Evolutionary conservation across 2,888 invertebrate genomes (phyloP).

Genomic region (Halictus ligatus): DNA sequence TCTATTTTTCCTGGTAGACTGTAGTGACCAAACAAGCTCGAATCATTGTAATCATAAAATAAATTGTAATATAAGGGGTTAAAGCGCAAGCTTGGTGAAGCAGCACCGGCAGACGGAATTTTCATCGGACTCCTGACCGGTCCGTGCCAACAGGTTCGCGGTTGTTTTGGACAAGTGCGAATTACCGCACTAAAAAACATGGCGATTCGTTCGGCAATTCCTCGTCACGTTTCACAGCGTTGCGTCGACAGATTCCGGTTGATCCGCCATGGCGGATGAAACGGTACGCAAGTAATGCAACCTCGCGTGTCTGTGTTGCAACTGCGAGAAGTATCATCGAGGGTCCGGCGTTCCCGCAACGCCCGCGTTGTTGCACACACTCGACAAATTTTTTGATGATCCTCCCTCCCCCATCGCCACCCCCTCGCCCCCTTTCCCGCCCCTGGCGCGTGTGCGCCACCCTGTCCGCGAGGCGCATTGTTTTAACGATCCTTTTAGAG

Average conservation of each 20-base stretch:
- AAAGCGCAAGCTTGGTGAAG: neutral
- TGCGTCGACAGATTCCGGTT: neutral
- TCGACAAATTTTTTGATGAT: constrained; percentile 55
- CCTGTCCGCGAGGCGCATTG: constrained; percentile 39
- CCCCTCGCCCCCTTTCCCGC: no score
- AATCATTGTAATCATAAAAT: no score
- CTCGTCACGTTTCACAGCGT: constrained; percentile 3
- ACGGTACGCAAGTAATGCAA: constrained; percentile 7
- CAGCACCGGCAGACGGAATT: neutral
- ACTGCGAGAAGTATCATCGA: constrained; percentile 51
- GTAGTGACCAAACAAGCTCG: no score
- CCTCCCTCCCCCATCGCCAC: neutral
- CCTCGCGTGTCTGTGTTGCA: neutral
- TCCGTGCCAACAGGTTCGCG: neutral
- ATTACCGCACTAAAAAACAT: neutral
- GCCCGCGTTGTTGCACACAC: constrained; percentile 22
- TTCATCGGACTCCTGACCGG: neutral
- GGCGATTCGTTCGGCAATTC: neutral
- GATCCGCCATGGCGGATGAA: constrained; percentile 6
- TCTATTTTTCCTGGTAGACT: no score
- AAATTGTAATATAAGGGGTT: no score
- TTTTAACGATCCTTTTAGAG: constrained; percentile 62
- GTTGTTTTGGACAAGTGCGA: neutral
- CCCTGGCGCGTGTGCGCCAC: neutral
- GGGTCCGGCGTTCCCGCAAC: constrained; percentile 26